Percentiles rank a stretch among this genome's conserved stretches.
phyloP scores from a whole-genome alignment of 2,888 invertebrate species.

The Apamea anceps region DNA sequence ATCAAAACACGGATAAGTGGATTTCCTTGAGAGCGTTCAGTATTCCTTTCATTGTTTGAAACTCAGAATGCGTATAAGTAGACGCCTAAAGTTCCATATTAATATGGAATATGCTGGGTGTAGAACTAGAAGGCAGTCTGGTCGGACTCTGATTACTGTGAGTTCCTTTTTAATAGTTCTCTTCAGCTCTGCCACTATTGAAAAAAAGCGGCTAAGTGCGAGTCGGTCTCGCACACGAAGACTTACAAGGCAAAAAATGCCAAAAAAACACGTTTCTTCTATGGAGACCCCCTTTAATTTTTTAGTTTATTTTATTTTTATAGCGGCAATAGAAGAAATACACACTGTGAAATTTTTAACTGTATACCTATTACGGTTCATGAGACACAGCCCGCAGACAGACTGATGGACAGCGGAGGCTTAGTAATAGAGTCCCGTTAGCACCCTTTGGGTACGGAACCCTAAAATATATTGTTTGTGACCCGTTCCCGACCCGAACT shows the following conservation, averaged over 20 bases:
- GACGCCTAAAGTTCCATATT: slow-evolving; percentile 20
- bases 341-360: too few relatives aligned
- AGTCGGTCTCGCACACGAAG: background rate
- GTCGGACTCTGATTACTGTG: background rate
- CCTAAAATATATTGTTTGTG: background rate
- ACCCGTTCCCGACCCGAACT: background rate
- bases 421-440: background rate
- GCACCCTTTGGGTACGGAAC: background rate
- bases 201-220: background rate
- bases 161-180: background rate
- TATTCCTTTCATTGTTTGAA: slow-evolving; percentile 53
- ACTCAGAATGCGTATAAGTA: slow-evolving; percentile 11
- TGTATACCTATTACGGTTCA: too few relatives aligned
- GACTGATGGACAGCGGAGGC: too few relatives aligned
- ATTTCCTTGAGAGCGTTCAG: slow-evolving; percentile 46
- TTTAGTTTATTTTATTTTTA: too few relatives aligned
- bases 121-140: slow-evolving; percentile 26
- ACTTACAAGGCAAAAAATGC: background rate
- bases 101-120: background rate
- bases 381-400: too few relatives aligned
- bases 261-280: too few relatives aligned
- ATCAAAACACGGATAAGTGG: slow-evolving; percentile 28
- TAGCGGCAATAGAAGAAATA: too few relatives aligned
- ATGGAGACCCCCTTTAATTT: too few relatives aligned
- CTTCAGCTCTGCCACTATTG: background rate